A percentile compares a stretch with the other conserved stretches of the same genome.
Conservation (phyloP, 2,113 vertebrate genomes). For the Hemichromis elongatus region DNA sequence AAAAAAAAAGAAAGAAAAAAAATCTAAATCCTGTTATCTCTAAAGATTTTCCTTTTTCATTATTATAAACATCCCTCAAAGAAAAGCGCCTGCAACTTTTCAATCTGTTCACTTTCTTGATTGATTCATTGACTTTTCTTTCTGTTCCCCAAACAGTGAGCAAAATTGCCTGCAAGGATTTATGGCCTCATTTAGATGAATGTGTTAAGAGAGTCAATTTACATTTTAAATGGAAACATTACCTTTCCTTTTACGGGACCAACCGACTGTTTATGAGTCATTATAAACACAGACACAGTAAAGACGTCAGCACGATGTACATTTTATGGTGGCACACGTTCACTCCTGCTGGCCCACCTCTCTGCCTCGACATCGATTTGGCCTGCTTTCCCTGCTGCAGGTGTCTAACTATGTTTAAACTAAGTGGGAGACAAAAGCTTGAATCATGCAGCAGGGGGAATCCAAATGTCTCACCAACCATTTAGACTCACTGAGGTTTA, state of each 20-base stretch:
- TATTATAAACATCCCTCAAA: background rate
- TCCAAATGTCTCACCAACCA: background rate
- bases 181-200: conserved; percentile 40
- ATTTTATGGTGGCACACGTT: background rate
- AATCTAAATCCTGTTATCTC: background rate
- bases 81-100: background rate
- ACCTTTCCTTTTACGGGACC: conserved; percentile 5
- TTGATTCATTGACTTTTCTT: conserved; percentile 40
- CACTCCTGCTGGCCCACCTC: background rate
- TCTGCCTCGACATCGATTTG: background rate
- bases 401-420: background rate
- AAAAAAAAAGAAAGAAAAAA: background rate
- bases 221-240: conserved; percentile 59
- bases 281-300: conserved; percentile 35
- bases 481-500: background rate
- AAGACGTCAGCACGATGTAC: conserved; percentile 17
- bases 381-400: background rate
- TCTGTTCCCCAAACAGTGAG: background rate
- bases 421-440: background rate
- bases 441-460: background rate
- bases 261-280: conserved; percentile 42
- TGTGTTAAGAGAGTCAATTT: conserved; percentile 35
- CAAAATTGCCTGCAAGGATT: conserved; percentile 30
- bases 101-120: conserved; percentile 13
- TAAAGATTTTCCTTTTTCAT: background rate